Evolutionary conservation across 2,113 vertebrate genomes (phyloP).

Genomic region (Tyto alba): DNA sequence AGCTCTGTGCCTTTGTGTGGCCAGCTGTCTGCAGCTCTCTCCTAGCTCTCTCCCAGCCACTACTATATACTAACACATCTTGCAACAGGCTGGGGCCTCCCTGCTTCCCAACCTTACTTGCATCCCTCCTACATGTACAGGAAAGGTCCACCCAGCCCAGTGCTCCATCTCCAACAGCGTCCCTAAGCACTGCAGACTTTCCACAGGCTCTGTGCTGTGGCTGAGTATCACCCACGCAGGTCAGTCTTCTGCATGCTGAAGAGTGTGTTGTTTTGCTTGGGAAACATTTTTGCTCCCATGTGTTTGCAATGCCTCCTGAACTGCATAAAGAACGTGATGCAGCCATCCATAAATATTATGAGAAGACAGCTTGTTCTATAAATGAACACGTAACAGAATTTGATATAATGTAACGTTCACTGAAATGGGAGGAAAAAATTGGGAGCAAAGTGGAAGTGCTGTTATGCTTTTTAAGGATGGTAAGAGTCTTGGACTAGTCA

Average conservation of each 20-base stretch:
- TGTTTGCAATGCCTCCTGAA: background rate
- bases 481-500: background rate
- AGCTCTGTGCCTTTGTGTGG: background rate
- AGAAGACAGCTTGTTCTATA: constrained; percentile 11
- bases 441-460: background rate
- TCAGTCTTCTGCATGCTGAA: fast-evolving
- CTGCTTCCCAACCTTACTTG: background rate
- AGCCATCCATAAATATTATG: background rate
- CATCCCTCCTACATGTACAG: fast-evolving
- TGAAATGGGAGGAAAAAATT: background rate
- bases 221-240: background rate
- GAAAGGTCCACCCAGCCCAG: background rate
- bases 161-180: background rate
- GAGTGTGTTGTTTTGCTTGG: fast-evolving
- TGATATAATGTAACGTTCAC: background rate
- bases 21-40: background rate
- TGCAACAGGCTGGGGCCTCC: background rate
- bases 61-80: fast-evolving
- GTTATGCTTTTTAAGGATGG: background rate
- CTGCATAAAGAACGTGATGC: background rate
- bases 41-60: fast-evolving
- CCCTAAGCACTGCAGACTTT: background rate
- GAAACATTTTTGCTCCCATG: background rate
- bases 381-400: background rate
- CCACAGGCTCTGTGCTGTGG: background rate